A percentile compares a stretch with the other conserved stretches of the same genome.
phyloP scores from a whole-genome alignment of 2,888 invertebrate genomes.

The Dasypogon diadema region DNA sequence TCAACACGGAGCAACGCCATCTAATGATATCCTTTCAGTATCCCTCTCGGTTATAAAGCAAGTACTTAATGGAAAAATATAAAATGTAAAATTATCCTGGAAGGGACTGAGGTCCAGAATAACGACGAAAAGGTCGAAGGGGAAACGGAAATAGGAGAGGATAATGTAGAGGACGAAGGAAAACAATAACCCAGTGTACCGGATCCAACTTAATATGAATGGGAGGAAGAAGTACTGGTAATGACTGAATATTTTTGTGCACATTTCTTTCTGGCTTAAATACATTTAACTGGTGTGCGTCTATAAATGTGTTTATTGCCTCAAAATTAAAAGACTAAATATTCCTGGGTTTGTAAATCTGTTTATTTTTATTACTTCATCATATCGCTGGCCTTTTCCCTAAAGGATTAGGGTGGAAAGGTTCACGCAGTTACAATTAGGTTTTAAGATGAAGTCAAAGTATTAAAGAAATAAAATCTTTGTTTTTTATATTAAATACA shows the following conservation, averaged over 20 bases:
- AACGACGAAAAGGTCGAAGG: neutral
- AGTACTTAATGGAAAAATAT: neutral
- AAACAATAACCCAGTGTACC: conserved; percentile 3
- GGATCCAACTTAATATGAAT: neutral
- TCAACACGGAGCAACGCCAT: conserved; percentile 3
- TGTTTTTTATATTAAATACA: no score
- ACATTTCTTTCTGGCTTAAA: neutral
- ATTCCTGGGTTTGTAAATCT: no score
- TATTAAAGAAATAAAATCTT: no score
- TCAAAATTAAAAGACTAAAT: neutral
- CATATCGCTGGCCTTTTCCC: no score
- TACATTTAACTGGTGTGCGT: neutral
- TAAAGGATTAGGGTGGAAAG: no score
- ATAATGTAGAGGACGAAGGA: neutral
- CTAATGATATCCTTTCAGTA: conserved; percentile 3
- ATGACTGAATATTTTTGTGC: neutral
- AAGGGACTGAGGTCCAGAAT: neutral
- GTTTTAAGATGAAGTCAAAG: no score
- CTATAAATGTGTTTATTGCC: neutral
- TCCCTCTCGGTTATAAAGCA: neutral
- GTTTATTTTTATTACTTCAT: no score
- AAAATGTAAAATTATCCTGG: neutral
- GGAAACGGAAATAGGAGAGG: conserved; percentile 1
- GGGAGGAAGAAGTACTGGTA: neutral
- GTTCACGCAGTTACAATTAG: no score